Evolutionary conservation across 2,888 invertebrate genomes (phyloP).

Genomic region (Keiferia lycopersicella): DNA sequence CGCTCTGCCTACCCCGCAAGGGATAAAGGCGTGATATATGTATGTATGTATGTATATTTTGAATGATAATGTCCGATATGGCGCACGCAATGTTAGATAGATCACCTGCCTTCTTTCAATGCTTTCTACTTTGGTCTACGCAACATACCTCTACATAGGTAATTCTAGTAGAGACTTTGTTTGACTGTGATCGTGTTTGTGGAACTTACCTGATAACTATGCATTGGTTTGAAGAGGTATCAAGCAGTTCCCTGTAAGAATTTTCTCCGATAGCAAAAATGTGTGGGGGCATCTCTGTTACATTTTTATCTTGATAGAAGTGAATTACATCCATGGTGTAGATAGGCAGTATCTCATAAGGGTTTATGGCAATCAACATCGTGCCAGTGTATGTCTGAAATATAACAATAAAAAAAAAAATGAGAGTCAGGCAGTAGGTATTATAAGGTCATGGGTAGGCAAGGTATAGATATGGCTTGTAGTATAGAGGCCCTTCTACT

Average conservation of each 20-base stretch:
- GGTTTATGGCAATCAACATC: constrained; percentile 97
- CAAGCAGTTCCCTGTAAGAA: constrained; percentile 91
- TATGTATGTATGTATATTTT: too few species aligned
- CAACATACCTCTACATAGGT: too few species aligned
- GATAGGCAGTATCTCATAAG: constrained; percentile 96
- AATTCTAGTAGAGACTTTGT: too few species aligned
- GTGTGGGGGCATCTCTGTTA: constrained; percentile 95
- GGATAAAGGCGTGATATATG: too few species aligned
- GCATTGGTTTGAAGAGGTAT: constrained; percentile 90
- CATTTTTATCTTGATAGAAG: constrained; percentile 89
- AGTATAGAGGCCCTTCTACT: constrained; percentile 58
- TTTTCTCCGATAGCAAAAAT: constrained; percentile 98
- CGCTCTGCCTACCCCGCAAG: too few species aligned
- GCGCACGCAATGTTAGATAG: too few species aligned
- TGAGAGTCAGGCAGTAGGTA: not conserved
- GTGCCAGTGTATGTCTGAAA: constrained; percentile 96
- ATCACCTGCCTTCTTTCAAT: too few species aligned
- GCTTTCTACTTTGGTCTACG: too few species aligned
- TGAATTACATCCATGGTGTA: constrained; percentile 94
- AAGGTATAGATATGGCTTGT: constrained; percentile 9
- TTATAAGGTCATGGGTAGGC: too few species aligned
- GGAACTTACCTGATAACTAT: constrained; percentile 91
- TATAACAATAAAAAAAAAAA: constrained; percentile 3
- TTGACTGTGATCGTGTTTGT: not conserved
- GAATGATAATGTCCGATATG: too few species aligned